Conservation (phyloP, 1,140 invertebrate genomes). For the Rhizoglyphus robini region DNA sequence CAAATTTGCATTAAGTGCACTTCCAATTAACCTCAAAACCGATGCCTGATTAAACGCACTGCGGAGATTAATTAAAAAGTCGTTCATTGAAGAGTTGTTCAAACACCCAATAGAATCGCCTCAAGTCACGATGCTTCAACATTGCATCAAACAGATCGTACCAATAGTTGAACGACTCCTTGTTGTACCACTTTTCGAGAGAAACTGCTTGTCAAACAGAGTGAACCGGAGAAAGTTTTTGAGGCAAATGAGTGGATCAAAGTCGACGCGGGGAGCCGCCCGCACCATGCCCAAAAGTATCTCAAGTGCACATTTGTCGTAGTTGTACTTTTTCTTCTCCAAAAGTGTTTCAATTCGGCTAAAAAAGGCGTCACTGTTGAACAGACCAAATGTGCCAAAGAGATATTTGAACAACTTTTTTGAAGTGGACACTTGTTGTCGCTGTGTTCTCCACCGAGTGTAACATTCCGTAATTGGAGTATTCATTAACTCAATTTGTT, state of each 20-base stretch:
- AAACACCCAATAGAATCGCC: too few species aligned
- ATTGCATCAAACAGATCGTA: neutral
- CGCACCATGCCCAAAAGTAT: slow-evolving; percentile 57
- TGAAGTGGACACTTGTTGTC: neutral
- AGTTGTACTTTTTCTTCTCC: neutral
- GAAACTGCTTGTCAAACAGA: neutral
- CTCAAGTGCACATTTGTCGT: slow-evolving; percentile 64
- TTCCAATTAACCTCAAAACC: too few species aligned
- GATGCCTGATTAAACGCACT: too few species aligned
- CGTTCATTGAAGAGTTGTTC: too few species aligned
- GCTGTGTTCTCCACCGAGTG: neutral
- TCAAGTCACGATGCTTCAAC: neutral
- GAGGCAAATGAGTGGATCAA: slow-evolving; percentile 35
- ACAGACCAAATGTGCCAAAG: neutral
- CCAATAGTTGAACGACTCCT: neutral
- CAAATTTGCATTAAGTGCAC: too few species aligned
- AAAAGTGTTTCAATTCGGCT: neutral
- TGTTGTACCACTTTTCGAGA: neutral
- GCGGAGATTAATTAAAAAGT: too few species aligned
- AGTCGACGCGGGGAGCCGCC: slow-evolving; percentile 70
- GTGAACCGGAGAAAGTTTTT: neutral
- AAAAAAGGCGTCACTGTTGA: neutral
- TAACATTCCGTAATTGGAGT: neutral
- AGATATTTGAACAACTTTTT: neutral
- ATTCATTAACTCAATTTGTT: too few species aligned